Base-by-base conservation (phyloP, 1,140 invertebrate genomes). In the Caerostris extrusa region DNA sequence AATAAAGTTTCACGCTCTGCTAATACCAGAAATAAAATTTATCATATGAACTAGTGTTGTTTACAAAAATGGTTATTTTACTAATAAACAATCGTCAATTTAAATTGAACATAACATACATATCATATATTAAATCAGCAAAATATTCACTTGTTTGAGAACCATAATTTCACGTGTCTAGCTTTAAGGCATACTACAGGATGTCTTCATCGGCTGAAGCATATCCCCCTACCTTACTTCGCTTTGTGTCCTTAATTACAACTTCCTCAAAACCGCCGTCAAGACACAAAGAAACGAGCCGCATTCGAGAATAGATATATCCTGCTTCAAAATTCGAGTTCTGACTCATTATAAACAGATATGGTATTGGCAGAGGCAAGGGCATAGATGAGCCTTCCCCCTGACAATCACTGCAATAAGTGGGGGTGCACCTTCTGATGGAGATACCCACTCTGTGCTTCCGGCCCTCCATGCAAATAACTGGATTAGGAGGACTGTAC, bases 391-490 rank as follows among this genome's bases (percentile, higher is more conserved):
- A 50, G 56, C 56, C 55, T 60, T 71, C 88, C 60, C 34, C 57
- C 19, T 53, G 10, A 53, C 85, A 90, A 90, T 90, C 67, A 71
- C 77, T 53, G 19, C 6, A 90, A 77, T 90, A 53, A 71, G 64
- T 64, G 19, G 55, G 12, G 71, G 57, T 90, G 67, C 19, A 64
- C 67, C 88, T 90, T 90, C 64, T 90, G n/a, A 71, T 58, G 53
- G 53, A 19, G 67, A 14, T 57, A 60, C 14, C 61, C 88, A 56
- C 88, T 90, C 71, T 90, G 55, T 12, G 88, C 67, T 90, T 71
- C 88, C 88, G 67, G 58, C 90, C 34, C 77, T 83, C 77, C 8
- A 91, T 83, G 90, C 90, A 91, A 91, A 91, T 91, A 91, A 91
- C 90, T 83, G 77, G 90, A 91, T 91, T 91, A 91, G 60, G 90